Evolutionary conservation across 37 sponge, comb jelly and placozoan species (phyloP).

Genomic region (Geodia barretti): DNA sequence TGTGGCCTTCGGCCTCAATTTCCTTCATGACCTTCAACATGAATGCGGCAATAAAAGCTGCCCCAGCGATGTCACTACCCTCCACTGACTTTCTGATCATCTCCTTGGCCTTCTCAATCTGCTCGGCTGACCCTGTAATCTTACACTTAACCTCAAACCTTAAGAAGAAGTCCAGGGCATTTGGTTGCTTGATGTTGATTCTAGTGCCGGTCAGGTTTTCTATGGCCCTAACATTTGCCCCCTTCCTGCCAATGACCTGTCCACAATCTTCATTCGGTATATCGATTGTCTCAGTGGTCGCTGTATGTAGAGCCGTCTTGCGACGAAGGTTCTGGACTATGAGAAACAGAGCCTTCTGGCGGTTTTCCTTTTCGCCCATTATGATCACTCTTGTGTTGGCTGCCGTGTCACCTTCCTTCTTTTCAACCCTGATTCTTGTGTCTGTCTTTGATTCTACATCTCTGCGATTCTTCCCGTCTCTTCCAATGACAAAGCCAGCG

Average conservation of each 20-base stretch:
- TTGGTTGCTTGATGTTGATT: constrained; percentile 8
- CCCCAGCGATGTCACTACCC: constrained; percentile 14
- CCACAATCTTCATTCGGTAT: constrained; percentile 25
- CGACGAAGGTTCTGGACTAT: constrained; percentile 20
- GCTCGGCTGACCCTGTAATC: constrained; percentile 31
- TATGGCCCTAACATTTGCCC: neutral
- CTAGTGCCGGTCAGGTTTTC: constrained; percentile 28
- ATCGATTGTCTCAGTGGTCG: constrained; percentile 19
- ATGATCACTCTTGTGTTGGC: constrained; percentile 20
- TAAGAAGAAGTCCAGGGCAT: constrained; percentile 1
- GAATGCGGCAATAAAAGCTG: constrained; percentile 21
- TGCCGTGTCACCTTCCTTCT: neutral
- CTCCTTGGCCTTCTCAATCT: constrained; percentile 36
- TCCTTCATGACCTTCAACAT: constrained; percentile 29
- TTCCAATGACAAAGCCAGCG: constrained; percentile 80
- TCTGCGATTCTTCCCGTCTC: constrained; percentile 64
- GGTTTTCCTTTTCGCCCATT: constrained; percentile 41
- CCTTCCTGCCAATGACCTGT: constrained; percentile 26
- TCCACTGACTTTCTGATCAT: constrained; percentile 13
- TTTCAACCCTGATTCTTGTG: constrained; percentile 55
- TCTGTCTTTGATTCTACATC: constrained; percentile 63
- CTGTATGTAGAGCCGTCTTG: constrained; percentile 12
- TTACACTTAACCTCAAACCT: constrained; percentile 17
- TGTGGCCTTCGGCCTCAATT: too few relatives aligned
- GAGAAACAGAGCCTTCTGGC: constrained; percentile 29